Base-by-base conservation (phyloP, 2,113 vertebrate genomes). In the Aspidoscelis tigris region DNA sequence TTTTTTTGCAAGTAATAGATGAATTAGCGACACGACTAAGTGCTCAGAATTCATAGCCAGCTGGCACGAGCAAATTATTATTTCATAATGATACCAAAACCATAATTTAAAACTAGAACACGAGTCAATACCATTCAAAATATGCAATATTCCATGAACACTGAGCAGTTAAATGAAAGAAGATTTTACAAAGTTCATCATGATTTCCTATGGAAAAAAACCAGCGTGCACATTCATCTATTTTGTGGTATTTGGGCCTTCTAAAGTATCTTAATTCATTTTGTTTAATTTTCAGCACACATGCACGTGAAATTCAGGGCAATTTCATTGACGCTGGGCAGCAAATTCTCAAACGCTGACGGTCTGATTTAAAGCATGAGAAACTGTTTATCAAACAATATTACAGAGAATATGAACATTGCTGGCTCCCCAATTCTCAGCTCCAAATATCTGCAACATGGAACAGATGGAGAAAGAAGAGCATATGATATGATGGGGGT, bases 11-110 rank as follows among this genome's bases (percentile, higher is more conserved):
- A 50, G 20, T 0, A 33, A 33, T 33, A 33, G 33, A 33, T 33
- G 33, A 33, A 33, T 33, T 33, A 33, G 33, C 33, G 33, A 33
- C 33, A 33, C 33, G 43, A 84, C 76, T 74, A 92, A 82, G 64
- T 65, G 33, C 74, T 83, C 20, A 78, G 39, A 50, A 82, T 75
- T 88, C 64, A 80, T 88, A 88, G 33, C 41, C 87, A 78, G 43
- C 80, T 90, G 76, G 14, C 65, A 74, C 70, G 47, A 68, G 80
- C 64, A 24, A 66, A 22, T 58, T 47, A n/a, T 3, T 79, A 5
- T 47, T 65, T 66, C 22, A 26, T 66, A 66, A 41, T 61, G 1
- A 80, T 43, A n/a, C 64, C 9, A 68, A 39, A 65, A 22, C 43
- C 39, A 16, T 47, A n/a, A 80, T 80, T 10, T 12, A n/a, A 80